Percentiles rank a stretch among this genome's conserved stretches.
These are phyloP conservation scores for Leucophenga montana DNA, from an alignment of 2,888 invertebrate genomes.

Conservation along the genomic window DNA sequence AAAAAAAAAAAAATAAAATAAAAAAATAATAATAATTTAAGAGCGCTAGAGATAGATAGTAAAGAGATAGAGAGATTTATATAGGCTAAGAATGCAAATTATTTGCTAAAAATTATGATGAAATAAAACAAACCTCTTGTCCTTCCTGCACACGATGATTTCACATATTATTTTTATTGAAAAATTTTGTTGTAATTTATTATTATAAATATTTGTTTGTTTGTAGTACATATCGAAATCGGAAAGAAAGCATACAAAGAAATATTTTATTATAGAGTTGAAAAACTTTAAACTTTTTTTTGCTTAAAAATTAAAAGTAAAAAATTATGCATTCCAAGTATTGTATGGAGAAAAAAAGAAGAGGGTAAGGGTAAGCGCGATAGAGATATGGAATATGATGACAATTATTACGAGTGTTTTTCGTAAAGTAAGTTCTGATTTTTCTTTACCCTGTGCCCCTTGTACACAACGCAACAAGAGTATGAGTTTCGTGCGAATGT, in stretches of 20 bases:
- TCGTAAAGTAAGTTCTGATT: no score
- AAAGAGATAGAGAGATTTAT: not conserved
- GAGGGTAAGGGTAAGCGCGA: no score
- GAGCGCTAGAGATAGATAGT: not conserved
- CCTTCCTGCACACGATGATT: conserved; percentile 74
- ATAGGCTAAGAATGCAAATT: conserved; percentile 34
- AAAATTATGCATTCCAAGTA: no score
- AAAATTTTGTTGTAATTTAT: conserved; percentile 13
- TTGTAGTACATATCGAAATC: not conserved
- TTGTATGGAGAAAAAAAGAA: no score
- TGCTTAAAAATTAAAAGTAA: no score
- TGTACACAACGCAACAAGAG: no score
- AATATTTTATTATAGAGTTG: conserved; percentile 2
- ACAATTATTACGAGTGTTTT: no score
- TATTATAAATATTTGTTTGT: not conserved
- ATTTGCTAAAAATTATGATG: conserved; percentile 51
- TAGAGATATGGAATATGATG: no score
- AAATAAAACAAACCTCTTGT: conserved; percentile 78
- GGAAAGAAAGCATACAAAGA: not conserved
- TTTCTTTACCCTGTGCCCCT: no score
- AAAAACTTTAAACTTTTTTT: not conserved
- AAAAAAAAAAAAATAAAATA: not conserved
- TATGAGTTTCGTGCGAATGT: no score
- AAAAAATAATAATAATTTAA: not conserved
- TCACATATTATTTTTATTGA: conserved; percentile 26